Evolutionary conservation across 2,113 vertebrate species (phyloP).

Genomic region (Catharus bicknelli): DNA sequence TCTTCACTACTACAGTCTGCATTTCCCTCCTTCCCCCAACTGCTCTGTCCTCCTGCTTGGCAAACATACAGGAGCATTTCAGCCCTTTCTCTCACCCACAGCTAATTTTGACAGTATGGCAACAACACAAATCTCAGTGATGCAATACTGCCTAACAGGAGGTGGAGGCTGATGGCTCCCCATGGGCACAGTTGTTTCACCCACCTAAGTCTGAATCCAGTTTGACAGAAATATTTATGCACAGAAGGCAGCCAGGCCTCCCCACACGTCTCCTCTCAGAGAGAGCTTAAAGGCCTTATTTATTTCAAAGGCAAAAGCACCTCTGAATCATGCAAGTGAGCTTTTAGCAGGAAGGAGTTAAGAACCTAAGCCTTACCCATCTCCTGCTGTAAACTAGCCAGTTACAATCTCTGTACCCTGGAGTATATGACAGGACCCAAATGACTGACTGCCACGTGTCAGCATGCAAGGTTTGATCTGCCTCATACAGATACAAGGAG

Average conservation of each 20-base stretch:
- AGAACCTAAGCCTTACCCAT: neutral
- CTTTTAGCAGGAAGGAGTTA: neutral
- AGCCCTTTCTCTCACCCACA: neutral
- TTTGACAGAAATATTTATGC: constrained; percentile 33
- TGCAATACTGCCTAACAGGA: neutral
- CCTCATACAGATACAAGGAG: neutral
- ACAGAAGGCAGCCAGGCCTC: constrained; percentile 33
- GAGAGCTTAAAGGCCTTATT: neutral
- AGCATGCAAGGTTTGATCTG: neutral
- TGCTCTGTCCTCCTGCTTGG: neutral
- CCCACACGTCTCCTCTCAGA: neutral
- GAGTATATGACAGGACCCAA: neutral
- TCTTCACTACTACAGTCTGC: neutral
- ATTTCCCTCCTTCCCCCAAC: neutral
- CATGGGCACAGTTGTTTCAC: neutral
- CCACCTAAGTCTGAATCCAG: neutral
- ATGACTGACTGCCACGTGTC: accelerated
- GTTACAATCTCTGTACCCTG: neutral
- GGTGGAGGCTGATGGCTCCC: constrained; percentile 19
- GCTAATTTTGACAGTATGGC: neutral
- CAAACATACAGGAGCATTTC: neutral
- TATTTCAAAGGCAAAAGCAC: constrained; percentile 10
- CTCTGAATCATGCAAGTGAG: neutral
- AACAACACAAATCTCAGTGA: neutral
- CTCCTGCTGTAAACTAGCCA: neutral